Percentiles rank a stretch among this genome's conserved stretches.
Conservation (phyloP, 2,113 vertebrate genomes). For the Sinocyclocheilus grahami region DNA sequence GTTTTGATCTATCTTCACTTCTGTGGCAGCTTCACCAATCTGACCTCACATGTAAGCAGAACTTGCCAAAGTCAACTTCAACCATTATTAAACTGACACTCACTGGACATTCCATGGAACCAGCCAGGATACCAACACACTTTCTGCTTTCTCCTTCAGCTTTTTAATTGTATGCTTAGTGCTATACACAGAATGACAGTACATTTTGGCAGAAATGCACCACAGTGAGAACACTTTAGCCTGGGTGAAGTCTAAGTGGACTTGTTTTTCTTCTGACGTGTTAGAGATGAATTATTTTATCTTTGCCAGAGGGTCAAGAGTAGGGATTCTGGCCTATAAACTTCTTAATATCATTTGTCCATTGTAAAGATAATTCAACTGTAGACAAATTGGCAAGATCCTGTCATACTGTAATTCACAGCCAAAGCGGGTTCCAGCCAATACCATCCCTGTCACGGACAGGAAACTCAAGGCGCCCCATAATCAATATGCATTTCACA, state of each 20-base stretch:
- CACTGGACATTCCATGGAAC: slow-evolving; percentile 8
- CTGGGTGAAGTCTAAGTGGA: not conserved
- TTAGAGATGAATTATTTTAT: slow-evolving; percentile 46
- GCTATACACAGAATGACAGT: not conserved
- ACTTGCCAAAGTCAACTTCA: slow-evolving; percentile 32
- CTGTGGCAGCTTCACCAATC: slow-evolving; percentile 33
- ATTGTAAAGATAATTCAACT: slow-evolving; percentile 58
- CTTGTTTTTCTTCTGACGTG: slow-evolving; percentile 42
- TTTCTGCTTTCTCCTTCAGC: not conserved
- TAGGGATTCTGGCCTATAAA: slow-evolving; percentile 45
- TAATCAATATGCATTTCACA: slow-evolving; percentile 66
- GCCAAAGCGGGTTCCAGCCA: slow-evolving; percentile 53
- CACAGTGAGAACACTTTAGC: not conserved
- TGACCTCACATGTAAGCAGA: slow-evolving; percentile 42
- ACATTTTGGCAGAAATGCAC: not conserved
- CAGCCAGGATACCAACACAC: slow-evolving; percentile 4
- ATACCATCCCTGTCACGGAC: slow-evolving; percentile 60
- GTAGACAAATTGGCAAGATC: slow-evolving; percentile 53
- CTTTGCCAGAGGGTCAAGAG: slow-evolving; percentile 20
- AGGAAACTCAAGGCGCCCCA: slow-evolving; percentile 57
- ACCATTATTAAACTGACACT: slow-evolving; percentile 37
- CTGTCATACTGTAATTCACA: slow-evolving; percentile 37
- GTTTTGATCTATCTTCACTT: slow-evolving; percentile 44
- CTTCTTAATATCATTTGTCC: slow-evolving; percentile 44
- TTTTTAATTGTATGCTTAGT: not conserved